Percentiles rank a stretch among this genome's conserved stretches.
Evolutionary conservation across 30 jellyfish, hydroid and myxozoan species (phyloP).

Genomic region (Chironex yamaguchii): DNA sequence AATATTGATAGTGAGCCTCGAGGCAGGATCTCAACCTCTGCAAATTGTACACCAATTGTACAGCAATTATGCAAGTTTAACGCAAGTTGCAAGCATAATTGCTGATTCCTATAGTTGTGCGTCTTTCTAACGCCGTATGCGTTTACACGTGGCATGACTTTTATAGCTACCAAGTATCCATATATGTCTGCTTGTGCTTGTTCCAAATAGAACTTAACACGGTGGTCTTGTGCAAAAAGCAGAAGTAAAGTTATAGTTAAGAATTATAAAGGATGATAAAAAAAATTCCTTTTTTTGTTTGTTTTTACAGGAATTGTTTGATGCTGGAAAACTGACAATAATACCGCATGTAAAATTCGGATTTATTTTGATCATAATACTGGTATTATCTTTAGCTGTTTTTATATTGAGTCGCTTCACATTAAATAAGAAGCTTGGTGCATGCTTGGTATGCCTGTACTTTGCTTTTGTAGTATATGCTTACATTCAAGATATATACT

Average conservation of each 20-base stretch:
- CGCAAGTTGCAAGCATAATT: too few relatives aligned
- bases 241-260: background rate
- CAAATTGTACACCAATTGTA: too few relatives aligned
- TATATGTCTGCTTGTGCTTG: too few relatives aligned
- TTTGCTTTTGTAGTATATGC: slow-evolving; percentile 91
- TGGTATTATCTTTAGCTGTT: slow-evolving; percentile 64
- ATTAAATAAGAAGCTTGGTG: slow-evolving; percentile 74
- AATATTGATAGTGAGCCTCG: too few relatives aligned
- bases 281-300: background rate
- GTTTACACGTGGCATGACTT: too few relatives aligned
- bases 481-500: slow-evolving; percentile 85
- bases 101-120: too few relatives aligned
- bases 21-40: too few relatives aligned
- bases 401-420: slow-evolving; percentile 70
- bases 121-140: too few relatives aligned
- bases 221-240: too few relatives aligned
- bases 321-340: slow-evolving; percentile 75
- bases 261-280: background rate
- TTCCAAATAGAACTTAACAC: too few relatives aligned
- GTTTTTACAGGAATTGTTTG: slow-evolving; percentile 64
- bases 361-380: slow-evolving; percentile 68
- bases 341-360: slow-evolving; percentile 95
- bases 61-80: too few relatives aligned
- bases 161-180: too few relatives aligned
- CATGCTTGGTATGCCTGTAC: slow-evolving; percentile 71